Percentiles rank a stretch among this genome's conserved stretches.
phyloP scores from a whole-genome alignment of 2,797 vertebrate genomes.

The Neomorphus geoffroyi region DNA sequence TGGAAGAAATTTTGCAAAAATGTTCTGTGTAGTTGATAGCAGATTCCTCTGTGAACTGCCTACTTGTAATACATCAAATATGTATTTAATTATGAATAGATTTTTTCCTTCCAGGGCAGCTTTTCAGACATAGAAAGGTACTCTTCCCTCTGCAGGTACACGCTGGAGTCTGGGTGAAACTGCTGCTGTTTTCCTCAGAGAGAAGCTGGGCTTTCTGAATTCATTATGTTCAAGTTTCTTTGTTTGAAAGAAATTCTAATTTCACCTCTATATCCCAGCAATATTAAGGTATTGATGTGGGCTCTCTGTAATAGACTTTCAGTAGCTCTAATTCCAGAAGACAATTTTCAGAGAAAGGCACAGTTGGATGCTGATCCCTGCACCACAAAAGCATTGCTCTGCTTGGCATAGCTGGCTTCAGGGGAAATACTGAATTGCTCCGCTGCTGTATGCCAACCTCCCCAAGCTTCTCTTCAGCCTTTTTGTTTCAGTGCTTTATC shows the following conservation, averaged over 20 bases:
- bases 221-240: not conserved
- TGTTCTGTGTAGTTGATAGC: not conserved
- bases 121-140: not conserved
- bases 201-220: not conserved
- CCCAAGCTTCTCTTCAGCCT: not conserved
- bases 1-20: too few species aligned
- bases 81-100: not conserved
- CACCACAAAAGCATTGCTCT: rapidly evolving
- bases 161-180: not conserved
- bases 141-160: not conserved
- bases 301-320: not conserved
- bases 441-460: rapidly evolving
- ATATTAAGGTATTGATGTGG: not conserved
- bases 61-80: not conserved
- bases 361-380: rapidly evolving
- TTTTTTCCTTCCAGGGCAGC: not conserved
- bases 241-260: not conserved
- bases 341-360: not conserved
- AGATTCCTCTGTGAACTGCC: not conserved
- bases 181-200: not conserved
- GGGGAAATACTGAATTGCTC: not conserved
- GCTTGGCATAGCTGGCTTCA: not conserved
- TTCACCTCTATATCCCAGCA: not conserved
- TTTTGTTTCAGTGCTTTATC: not conserved
- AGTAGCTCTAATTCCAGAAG: not conserved